Conservation (phyloP, 2,797 vertebrate species). For the Antrozous pallidus region DNA sequence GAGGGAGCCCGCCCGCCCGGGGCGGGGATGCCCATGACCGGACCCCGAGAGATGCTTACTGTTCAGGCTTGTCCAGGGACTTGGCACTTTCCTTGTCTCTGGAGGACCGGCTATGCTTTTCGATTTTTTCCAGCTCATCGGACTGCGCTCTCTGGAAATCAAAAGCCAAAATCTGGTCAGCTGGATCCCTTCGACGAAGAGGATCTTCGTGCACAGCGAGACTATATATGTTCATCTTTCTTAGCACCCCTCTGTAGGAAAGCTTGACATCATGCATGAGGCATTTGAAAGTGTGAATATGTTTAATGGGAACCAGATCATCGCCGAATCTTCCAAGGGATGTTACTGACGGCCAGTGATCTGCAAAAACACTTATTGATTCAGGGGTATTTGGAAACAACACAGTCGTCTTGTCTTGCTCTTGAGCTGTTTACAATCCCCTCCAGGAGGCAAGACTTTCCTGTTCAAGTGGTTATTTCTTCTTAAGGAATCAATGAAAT, state of each 20-base stretch:
- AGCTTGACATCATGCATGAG: constrained; percentile 72
- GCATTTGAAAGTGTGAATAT: constrained; percentile 85
- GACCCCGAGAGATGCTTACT: constrained; percentile 84
- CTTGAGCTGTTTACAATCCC: constrained; percentile 30
- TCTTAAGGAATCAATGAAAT: constrained; percentile 31
- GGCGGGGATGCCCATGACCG: not conserved
- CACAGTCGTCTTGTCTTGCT: constrained; percentile 11
- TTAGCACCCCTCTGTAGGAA: constrained; percentile 71
- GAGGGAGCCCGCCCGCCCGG: accelerated
- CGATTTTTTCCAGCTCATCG: constrained; percentile 94
- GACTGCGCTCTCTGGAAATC: constrained; percentile 91
- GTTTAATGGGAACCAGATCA: constrained; percentile 84
- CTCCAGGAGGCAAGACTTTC: constrained; percentile 51
- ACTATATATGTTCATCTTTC: constrained; percentile 39
- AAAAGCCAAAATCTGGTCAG: constrained; percentile 37
- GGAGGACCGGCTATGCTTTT: constrained; percentile 91
- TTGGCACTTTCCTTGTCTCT: constrained; percentile 91
- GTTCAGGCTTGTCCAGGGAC: constrained; percentile 97
- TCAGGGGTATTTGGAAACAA: constrained; percentile 48
- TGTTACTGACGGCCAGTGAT: constrained; percentile 63
- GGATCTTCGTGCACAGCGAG: not conserved
- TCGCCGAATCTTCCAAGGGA: constrained; percentile 52
- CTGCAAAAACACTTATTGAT: constrained; percentile 67
- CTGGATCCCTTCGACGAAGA: constrained; percentile 32
- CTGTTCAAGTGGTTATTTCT: constrained; percentile 46